Percentiles rank a stretch among this genome's conserved stretches.
phyloP scores from a whole-genome alignment of 2,113 vertebrate genomes.

The Verasper variegatus region DNA sequence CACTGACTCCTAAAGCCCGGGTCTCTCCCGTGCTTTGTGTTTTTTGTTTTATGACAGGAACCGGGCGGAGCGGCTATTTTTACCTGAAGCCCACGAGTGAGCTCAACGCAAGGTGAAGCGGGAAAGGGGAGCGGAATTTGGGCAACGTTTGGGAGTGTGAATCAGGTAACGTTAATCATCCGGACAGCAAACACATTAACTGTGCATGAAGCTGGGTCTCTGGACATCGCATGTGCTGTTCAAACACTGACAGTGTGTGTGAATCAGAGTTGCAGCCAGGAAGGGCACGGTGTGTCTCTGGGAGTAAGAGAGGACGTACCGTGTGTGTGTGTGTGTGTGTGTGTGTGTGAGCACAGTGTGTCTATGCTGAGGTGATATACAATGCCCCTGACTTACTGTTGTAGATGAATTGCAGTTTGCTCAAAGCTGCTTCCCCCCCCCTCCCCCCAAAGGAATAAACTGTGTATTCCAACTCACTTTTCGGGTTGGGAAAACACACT shows the following conservation, averaged over 20 bases:
- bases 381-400: conserved; percentile 58
- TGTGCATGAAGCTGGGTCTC: conserved; percentile 79
- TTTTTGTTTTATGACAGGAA: conserved; percentile 44
- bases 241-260: conserved; percentile 49
- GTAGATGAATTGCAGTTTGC: conserved; percentile 69
- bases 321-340: conserved; percentile 35
- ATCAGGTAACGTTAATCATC: conserved; percentile 80
- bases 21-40: background rate
- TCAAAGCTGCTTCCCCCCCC: conserved; percentile 41
- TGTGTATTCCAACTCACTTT: conserved; percentile 69
- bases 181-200: conserved; percentile 82
- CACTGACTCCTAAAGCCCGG: background rate
- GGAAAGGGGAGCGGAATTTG: conserved; percentile 71
- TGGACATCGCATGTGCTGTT: conserved; percentile 65
- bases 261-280: conserved; percentile 7
- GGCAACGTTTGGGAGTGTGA: conserved; percentile 72
- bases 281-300: conserved; percentile 39
- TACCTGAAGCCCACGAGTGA: conserved; percentile 78
- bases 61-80: conserved; percentile 77
- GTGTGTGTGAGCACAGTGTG: conserved; percentile 38
- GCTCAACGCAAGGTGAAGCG: conserved; percentile 69
- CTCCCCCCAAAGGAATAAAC: conserved; percentile 54
- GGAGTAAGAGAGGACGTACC: conserved; percentile 20
- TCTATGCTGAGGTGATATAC: conserved; percentile 53
- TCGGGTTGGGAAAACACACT: conserved; percentile 65